Conservation (phyloP, 2,797 vertebrate genomes). For the Helicolenus hilgendorfi region DNA sequence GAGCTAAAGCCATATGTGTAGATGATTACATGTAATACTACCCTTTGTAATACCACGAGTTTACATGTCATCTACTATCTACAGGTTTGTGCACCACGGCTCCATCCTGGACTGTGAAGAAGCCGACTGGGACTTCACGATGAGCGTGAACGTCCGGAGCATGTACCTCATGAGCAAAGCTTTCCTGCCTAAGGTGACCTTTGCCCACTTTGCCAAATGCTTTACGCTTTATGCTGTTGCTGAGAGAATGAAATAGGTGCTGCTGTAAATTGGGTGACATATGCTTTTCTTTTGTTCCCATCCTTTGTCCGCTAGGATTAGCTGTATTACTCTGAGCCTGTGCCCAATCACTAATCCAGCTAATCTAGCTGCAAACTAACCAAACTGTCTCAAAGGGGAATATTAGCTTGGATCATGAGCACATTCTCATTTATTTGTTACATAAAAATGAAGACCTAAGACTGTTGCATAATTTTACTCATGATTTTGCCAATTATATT, state of each 20-base stretch:
- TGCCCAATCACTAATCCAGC: slow-evolving; percentile 75
- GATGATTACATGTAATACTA: background rate
- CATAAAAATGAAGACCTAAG: background rate
- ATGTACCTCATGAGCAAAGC: slow-evolving; percentile 97
- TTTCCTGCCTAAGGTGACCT: slow-evolving; percentile 95
- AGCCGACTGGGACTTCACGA: slow-evolving; percentile 96
- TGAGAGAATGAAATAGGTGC: background rate
- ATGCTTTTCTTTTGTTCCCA: slow-evolving; percentile 75
- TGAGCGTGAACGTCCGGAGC: slow-evolving; percentile 96
- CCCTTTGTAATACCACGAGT: background rate
- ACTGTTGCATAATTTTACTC: background rate
- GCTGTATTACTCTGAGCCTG: slow-evolving; percentile 76
- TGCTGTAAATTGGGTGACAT: slow-evolving; percentile 56
- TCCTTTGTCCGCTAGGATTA: slow-evolving; percentile 76
- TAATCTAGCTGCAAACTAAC: slow-evolving; percentile 65
- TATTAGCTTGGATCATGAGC: background rate
- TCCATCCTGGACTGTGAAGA: slow-evolving; percentile 95
- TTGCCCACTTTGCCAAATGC: slow-evolving; percentile 29
- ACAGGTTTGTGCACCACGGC: slow-evolving; percentile 96
- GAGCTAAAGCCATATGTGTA: background rate
- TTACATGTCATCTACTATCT: background rate
- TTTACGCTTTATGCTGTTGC: slow-evolving; percentile 20
- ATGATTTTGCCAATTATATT: background rate
- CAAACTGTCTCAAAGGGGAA: slow-evolving; percentile 39
- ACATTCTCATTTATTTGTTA: background rate